Conservation (phyloP, 2,797 vertebrate species). For the Clarias fuscus region DNA sequence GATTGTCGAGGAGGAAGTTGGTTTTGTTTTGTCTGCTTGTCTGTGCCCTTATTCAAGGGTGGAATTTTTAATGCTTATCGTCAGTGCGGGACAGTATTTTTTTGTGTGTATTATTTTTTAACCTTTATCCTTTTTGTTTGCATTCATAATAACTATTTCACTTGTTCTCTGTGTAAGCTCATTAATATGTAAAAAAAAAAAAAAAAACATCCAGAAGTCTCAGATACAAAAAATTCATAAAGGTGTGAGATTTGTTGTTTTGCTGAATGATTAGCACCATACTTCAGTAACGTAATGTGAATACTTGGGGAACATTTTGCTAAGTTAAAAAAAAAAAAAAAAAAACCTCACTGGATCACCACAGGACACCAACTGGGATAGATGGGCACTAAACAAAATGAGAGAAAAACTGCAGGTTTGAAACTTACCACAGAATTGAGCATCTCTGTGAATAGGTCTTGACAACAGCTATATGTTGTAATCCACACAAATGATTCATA, state of each 20-base stretch:
- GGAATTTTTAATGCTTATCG: slow-evolving; percentile 10
- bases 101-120: not conserved
- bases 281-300: not conserved
- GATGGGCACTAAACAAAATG: not conserved
- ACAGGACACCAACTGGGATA: not conserved
- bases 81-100: not conserved
- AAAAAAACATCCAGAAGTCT: too few relatives aligned
- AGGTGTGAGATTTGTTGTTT: not conserved
- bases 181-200: not conserved
- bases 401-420: not conserved
- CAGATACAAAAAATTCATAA: not conserved
- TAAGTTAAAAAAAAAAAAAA: not conserved
- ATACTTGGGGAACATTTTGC: not conserved
- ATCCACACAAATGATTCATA: not conserved
- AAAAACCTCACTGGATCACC: not conserved
- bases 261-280: not conserved
- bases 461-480: not conserved
- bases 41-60: slow-evolving; percentile 16
- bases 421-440: not conserved
- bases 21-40: slow-evolving; percentile 20
- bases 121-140: not conserved
- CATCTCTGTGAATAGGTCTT: not conserved
- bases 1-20: slow-evolving; percentile 23
- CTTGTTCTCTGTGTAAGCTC: not conserved
- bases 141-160: not conserved